Percentiles rank a stretch among this genome's conserved stretches.
phyloP scores from a whole-genome alignment of 2,888 invertebrate species.

The Zelleria hepariella region DNA sequence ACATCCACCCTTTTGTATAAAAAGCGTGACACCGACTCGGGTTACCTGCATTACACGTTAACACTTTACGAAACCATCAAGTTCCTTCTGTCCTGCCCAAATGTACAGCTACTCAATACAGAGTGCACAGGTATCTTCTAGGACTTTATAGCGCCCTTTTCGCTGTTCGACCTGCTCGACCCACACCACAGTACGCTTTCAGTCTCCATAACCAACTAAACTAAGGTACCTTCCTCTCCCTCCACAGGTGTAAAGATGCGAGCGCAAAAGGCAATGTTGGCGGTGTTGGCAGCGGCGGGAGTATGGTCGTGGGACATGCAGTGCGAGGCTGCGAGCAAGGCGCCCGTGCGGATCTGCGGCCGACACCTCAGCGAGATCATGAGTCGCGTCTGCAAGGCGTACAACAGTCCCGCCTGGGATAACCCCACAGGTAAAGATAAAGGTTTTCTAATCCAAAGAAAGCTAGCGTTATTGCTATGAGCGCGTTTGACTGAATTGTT shows the following conservation, averaged over 20 bases:
- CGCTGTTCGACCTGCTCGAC: constrained; percentile 16
- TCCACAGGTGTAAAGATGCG: constrained; percentile 32
- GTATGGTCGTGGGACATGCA: constrained; percentile 33
- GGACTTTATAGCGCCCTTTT: constrained; percentile 11
- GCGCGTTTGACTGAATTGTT: no score
- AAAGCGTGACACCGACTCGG: constrained; percentile 42
- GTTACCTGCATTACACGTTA: constrained; percentile 44
- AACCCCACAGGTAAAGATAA: constrained; percentile 12
- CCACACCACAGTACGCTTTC: background rate
- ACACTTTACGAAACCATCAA: constrained; percentile 20
- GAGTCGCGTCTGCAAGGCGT: constrained; percentile 56
- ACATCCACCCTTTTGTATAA: constrained; percentile 57
- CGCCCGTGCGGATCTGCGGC: constrained; percentile 53
- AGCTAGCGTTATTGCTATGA: no score
- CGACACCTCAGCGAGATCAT: constrained; percentile 55
- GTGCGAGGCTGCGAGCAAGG: constrained; percentile 34
- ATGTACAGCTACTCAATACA: background rate
- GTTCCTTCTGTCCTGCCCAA: background rate
- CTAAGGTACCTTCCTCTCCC: background rate
- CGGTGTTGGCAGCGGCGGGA: constrained; percentile 33
- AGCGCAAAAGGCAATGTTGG: constrained; percentile 36
- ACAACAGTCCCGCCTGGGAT: constrained; percentile 62
- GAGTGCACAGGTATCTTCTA: background rate
- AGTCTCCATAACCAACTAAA: no score
- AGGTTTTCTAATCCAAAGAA: no score